A percentile compares a stretch with the other conserved stretches of the same genome.
Conservation (phyloP, 2,888 invertebrate genomes). For the Agriopis leucophaearia region DNA sequence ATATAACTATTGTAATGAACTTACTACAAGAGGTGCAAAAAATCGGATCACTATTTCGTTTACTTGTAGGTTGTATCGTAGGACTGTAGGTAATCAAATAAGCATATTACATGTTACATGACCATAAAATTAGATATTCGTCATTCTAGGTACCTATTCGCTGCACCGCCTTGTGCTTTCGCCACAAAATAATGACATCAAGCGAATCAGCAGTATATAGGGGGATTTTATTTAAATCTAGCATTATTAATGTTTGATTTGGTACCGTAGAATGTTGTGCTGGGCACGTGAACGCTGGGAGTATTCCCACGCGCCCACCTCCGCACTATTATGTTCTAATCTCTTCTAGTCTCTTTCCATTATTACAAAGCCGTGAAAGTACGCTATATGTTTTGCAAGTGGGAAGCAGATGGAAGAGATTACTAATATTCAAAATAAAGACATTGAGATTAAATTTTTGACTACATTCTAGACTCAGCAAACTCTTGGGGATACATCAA, state of each 20-base stretch:
- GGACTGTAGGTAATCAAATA: not conserved
- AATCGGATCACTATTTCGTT: not conserved
- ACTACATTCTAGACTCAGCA: not conserved
- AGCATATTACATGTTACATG: conserved; percentile 11
- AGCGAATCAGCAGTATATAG: conserved; percentile 54
- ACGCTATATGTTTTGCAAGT: conserved; percentile 75
- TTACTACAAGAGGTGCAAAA: not conserved
- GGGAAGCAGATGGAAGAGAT: conserved; percentile 58
- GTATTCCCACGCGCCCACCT: conserved; percentile 86
- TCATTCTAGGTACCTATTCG: too few relatives aligned
- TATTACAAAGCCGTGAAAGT: conserved; percentile 84
- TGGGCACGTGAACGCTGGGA: conserved; percentile 84
- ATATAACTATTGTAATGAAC: not conserved
- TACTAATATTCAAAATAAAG: conserved; percentile 4
- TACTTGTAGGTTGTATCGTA: not conserved
- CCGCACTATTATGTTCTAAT: conserved; percentile 85
- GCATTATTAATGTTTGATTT: conserved; percentile 83
- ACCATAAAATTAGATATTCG: conserved; percentile 23
- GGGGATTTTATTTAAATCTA: conserved; percentile 74
- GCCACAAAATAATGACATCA: conserved; percentile 60
- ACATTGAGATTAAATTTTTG: not conserved
- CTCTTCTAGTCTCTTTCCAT: conserved; percentile 82
- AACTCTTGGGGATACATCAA: not conserved
- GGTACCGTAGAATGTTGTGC: conserved; percentile 76
- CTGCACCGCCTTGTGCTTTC: conserved; percentile 48